A percentile compares a stretch with the other conserved stretches of the same genome.
Evolutionary conservation across 1,140 invertebrate genomes (phyloP).

Genomic region (Nephotettix cincticeps): DNA sequence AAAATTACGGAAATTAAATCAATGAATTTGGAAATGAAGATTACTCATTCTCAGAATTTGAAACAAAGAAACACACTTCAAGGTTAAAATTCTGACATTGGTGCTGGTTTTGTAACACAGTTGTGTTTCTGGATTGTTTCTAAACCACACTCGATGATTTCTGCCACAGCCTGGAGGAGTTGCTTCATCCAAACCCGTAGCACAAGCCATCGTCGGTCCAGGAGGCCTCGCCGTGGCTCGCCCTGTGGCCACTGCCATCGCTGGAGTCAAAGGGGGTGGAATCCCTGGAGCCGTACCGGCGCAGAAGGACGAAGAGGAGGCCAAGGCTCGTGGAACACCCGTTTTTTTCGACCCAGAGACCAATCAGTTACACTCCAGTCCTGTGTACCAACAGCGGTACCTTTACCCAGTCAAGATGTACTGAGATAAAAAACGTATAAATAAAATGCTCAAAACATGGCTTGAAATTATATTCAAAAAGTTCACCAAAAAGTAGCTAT

Average conservation of each 20-base stretch:
- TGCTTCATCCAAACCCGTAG: slow-evolving; percentile 65
- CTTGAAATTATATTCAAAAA: too few species aligned
- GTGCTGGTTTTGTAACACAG: too few species aligned
- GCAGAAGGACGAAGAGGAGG: slow-evolving; percentile 14
- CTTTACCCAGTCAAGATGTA: slow-evolving; percentile 6
- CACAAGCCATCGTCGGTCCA: slow-evolving; percentile 63
- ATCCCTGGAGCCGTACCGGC: neutral
- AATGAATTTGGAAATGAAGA: too few species aligned
- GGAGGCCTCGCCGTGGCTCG: slow-evolving; percentile 64
- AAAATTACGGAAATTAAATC: too few species aligned
- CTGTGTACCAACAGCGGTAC: neutral
- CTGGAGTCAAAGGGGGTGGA: slow-evolving; percentile 53
- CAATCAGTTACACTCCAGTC: neutral
- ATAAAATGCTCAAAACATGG: too few species aligned
- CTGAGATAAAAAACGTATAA: neutral
- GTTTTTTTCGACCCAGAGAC: neutral
- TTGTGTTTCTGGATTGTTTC: too few species aligned
- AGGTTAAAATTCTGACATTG: too few species aligned
- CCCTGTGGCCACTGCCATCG: slow-evolving; percentile 67
- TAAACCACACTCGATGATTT: too few species aligned
- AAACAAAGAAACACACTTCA: too few species aligned
- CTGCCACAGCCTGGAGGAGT: slow-evolving; percentile 63
- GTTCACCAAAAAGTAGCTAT: too few species aligned
- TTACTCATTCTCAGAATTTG: too few species aligned
- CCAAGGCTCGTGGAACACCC: neutral